phyloP scores from a whole-genome alignment of 2,113 vertebrate genomes.

The Ginglymostoma cirratum region DNA sequence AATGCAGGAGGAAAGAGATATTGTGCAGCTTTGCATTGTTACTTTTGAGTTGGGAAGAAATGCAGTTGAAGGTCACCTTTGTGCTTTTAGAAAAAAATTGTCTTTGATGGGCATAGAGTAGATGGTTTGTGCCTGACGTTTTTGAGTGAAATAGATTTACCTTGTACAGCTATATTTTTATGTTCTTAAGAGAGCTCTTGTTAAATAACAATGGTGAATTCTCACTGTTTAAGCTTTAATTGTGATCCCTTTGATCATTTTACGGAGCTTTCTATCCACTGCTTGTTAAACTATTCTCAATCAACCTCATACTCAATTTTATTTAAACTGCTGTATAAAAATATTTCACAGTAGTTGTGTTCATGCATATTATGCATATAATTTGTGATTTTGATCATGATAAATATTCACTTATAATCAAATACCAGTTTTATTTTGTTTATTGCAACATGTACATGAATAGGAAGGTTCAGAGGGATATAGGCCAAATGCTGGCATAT shows the following conservation, averaged over 20 bases:
- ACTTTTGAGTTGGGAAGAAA: background rate
- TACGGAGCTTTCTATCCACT: background rate
- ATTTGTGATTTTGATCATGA: background rate
- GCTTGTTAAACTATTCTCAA: background rate
- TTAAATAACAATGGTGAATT: background rate
- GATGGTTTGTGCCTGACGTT: background rate
- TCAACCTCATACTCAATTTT: background rate
- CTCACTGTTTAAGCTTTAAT: no score
- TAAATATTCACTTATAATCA: background rate
- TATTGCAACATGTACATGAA: background rate
- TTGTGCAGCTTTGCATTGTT: background rate
- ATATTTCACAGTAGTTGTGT: background rate
- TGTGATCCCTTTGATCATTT: background rate
- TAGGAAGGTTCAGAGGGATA: no score
- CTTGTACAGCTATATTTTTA: background rate
- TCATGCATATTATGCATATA: background rate
- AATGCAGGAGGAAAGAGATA: background rate
- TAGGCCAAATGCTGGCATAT: no score
- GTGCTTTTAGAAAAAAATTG: background rate
- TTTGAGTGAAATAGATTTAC: background rate
- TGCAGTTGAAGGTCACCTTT: background rate
- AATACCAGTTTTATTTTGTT: background rate
- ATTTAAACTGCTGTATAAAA: background rate
- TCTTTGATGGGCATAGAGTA: background rate
- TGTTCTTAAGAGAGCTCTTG: background rate